Evolutionary conservation across 2,797 vertebrate species (phyloP), one percentile per base, ranked within the genome.

Genomic region (Leucoraja ocellata): DNA sequence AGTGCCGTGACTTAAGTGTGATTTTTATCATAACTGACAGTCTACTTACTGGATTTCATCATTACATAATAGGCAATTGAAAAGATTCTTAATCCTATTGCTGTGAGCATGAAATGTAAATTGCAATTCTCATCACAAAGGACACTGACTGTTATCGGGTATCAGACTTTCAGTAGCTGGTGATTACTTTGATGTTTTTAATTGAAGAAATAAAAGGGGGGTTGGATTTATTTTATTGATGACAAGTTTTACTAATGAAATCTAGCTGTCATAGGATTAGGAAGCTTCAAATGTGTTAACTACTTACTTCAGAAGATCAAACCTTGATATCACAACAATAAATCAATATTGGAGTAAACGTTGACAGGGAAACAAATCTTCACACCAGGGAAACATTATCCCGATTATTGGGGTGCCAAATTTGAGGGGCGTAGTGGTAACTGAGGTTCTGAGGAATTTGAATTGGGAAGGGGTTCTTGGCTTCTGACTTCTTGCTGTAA

Each of bases 11-110:
- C 16, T 92, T 92, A 76, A 25, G 68, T 74, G 18, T 92, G 90
- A 92, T 92, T 92, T 92, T 92, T 92, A 92, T 92, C 71, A 58
- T 76, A 74, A 23, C 5, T 92, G 90, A 92, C 90, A 92, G 71
- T 23, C 68, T 71, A 92, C 71, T 76, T 91, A 74, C 68, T 46
- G 36, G 11, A 91, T 46, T 46, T 91, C 68, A 91, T 36, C 36
- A 74, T 74, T 91, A 91, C 32, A 54, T 91, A 91, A 91, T 91
- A 63, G 68, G 36, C 88, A 76, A 76, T 76, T 76, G 90, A 92
- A 92, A 92, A 76, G 71, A 92, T 92, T 92, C 76, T 74, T 54
- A 76, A 58, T 92, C 90, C 73, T 92, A 92, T 54, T 39, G 68
- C 90, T 32, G 71, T 46, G 71, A 92, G 39, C 25, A n/a, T 76